phyloP scores from a whole-genome alignment of 2,888 invertebrate genomes.

The Hylaea fasciaria region DNA sequence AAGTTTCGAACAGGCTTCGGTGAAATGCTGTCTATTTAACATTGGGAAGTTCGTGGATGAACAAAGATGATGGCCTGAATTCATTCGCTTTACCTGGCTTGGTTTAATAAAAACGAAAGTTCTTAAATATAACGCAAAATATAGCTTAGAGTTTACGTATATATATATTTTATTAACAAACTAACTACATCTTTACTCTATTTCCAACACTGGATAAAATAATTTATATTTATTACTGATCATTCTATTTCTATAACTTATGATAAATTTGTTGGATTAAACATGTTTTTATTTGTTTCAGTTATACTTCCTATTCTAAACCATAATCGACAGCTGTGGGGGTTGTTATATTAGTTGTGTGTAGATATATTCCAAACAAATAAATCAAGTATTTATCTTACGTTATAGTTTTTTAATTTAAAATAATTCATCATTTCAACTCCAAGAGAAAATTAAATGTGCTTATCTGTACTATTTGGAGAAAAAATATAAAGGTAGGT shows the following conservation, averaged over 20 bases:
- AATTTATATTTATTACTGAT: too few relatives aligned
- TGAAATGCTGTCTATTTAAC: conserved; percentile 7
- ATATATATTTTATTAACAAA: too few relatives aligned
- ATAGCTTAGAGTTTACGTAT: too few relatives aligned
- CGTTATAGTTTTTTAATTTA: conserved; percentile 35
- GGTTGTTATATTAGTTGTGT: conserved; percentile 43
- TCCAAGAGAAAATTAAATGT: conserved; percentile 27
- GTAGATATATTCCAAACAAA: conserved; percentile 8
- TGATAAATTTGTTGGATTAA: not conserved
- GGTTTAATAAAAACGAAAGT: not conserved
- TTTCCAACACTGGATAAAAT: too few relatives aligned
- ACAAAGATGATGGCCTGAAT: too few relatives aligned
- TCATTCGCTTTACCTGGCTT: conserved; percentile 3
- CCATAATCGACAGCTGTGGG: conserved; percentile 50
- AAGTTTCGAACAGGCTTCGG: conserved; percentile 9
- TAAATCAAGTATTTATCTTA: conserved; percentile 29
- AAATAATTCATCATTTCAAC: conserved; percentile 31
- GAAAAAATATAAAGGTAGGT: conserved; percentile 43
- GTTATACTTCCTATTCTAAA: conserved; percentile 75
- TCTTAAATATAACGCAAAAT: not conserved
- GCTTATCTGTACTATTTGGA: conserved; percentile 28
- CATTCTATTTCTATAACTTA: too few relatives aligned
- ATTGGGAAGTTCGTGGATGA: conserved; percentile 6
- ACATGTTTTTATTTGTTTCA: conserved; percentile 57
- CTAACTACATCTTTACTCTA: too few relatives aligned